phyloP scores from a whole-genome alignment of 2,113 vertebrate genomes.

The Albula goreensis region DNA sequence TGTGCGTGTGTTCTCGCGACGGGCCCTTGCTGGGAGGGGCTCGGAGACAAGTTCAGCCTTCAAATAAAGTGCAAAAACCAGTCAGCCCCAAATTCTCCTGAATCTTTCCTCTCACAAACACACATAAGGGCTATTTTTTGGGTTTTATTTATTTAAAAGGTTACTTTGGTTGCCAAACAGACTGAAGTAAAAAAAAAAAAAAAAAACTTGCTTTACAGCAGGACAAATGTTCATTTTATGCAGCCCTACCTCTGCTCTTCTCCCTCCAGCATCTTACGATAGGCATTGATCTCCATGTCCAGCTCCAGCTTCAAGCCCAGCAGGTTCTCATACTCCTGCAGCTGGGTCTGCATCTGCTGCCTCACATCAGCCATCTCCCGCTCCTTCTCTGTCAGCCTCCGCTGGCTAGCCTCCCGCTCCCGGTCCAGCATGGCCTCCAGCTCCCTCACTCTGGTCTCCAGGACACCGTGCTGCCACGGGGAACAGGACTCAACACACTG shows the following conservation, averaged over 20 bases:
- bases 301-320: conserved; percentile 81
- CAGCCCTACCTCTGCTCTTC: conserved; percentile 78
- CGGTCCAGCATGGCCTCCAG: conserved; percentile 69
- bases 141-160: too few species aligned
- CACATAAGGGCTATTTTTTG: too few species aligned
- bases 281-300: conserved; percentile 83
- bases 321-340: conserved; percentile 80
- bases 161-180: too few species aligned
- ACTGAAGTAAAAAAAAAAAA: too few species aligned
- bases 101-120: neutral
- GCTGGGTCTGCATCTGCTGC: conserved; percentile 65
- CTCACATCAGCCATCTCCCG: conserved; percentile 66
- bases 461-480: conserved; percentile 61
- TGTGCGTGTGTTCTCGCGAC: conserved; percentile 52
- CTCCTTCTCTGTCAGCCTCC: conserved; percentile 71
- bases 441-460: conserved; percentile 68
- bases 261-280: conserved; percentile 84
- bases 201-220: too few species aligned
- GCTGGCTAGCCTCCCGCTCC: conserved; percentile 64
- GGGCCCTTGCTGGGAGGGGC: conserved; percentile 46
- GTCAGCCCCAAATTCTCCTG: neutral
- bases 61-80: neutral
- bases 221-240: neutral
- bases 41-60: conserved; percentile 76
- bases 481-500: neutral